Evolutionary conservation across 2,797 vertebrate species (phyloP).

Genomic region (Babyrousa celebensis): DNA sequence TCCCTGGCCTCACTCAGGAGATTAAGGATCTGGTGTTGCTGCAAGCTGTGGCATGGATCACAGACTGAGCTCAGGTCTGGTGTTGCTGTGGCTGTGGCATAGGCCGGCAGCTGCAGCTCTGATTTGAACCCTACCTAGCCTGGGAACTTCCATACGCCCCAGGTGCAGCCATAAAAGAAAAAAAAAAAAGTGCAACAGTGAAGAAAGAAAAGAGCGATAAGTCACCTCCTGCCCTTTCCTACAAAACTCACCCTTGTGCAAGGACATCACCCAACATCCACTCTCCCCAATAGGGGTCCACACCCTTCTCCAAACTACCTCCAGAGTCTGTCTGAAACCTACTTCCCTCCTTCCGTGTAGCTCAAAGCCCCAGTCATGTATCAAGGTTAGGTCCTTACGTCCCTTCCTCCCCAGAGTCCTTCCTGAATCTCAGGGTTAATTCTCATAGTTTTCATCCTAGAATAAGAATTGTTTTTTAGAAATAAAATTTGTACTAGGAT

Average conservation of each 20-base stretch:
- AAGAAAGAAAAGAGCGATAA: not conserved
- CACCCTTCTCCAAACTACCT: rapidly evolving
- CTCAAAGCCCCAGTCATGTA: not conserved
- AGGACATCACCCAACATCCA: rapidly evolving
- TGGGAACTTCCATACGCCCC: too few species aligned
- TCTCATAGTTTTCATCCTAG: not conserved
- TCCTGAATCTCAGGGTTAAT: not conserved
- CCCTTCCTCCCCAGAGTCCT: not conserved
- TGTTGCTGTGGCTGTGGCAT: too few species aligned
- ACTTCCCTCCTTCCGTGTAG: not conserved
- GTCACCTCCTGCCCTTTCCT: not conserved
- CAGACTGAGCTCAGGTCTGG: too few species aligned
- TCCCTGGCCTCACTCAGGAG: too few species aligned
- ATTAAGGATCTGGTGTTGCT: too few species aligned
- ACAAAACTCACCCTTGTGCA: not conserved
- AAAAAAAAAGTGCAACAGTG: too few species aligned
- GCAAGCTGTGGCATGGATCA: too few species aligned
- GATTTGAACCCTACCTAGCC: too few species aligned
- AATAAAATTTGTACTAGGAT: not conserved
- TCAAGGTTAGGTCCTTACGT: not conserved
- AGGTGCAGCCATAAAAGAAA: too few species aligned
- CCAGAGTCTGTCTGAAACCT: not conserved
- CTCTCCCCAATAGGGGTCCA: rapidly evolving
- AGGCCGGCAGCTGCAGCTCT: too few species aligned
- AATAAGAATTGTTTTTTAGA: slow-evolving; percentile 33